These are phyloP conservation scores for Macrobrachium rosenbergii DNA, from an alignment of 1,140 invertebrate species.

Conservation along the genomic window DNA sequence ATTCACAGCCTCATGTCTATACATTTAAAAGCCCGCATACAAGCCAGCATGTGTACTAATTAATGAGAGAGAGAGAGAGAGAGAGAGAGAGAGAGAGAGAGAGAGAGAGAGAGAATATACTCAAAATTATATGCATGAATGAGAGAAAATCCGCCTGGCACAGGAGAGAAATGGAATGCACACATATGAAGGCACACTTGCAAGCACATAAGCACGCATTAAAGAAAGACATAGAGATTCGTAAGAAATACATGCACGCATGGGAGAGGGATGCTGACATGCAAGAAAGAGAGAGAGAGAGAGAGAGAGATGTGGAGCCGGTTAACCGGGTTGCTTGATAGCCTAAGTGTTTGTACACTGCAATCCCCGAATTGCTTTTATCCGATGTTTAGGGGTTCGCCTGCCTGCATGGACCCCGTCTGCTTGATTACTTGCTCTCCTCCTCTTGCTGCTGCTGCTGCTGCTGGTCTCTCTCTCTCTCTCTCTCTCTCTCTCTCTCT, in stretches of 20 bases:
- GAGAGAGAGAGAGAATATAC: too few relatives aligned
- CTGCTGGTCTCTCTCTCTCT: conserved; percentile 9
- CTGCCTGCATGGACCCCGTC: too few relatives aligned
- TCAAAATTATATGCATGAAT: background rate
- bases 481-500: conserved; percentile 7
- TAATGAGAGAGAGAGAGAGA: background rate
- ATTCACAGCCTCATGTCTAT: too few relatives aligned
- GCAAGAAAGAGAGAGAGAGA: background rate
- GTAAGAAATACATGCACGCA: too few relatives aligned
- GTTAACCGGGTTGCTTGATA: background rate
- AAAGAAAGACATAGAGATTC: too few relatives aligned
- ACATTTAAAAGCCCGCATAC: too few relatives aligned
- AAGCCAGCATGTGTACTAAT: background rate
- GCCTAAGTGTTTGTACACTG: background rate
- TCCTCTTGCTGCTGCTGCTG: background rate
- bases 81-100: background rate
- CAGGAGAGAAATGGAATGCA: background rate
- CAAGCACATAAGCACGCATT: too few relatives aligned
- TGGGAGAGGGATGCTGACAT: too few relatives aligned
- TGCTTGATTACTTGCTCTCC: too few relatives aligned
- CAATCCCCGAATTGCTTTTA: too few relatives aligned
- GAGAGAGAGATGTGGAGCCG: too few relatives aligned
- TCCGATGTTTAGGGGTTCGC: too few relatives aligned
- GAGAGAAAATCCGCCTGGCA: background rate
- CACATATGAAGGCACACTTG: background rate